Evolutionary conservation across 2,797 vertebrate genomes (phyloP), one percentile per base, ranked within the genome.

Genomic region (Hozukius guyotensis): DNA sequence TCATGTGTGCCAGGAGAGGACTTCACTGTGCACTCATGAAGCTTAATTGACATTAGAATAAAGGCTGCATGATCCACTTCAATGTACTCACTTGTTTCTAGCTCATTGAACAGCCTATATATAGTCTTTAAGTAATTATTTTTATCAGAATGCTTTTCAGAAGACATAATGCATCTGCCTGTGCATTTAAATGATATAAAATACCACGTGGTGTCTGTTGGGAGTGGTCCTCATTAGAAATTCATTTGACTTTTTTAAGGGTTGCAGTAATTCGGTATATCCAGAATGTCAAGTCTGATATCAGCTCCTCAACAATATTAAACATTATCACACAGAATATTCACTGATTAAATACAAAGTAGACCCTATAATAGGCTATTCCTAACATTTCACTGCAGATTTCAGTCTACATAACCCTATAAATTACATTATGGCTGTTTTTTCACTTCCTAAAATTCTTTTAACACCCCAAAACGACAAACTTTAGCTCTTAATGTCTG

Each of bases 141-240:
- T 56, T n/a, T 20, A 49, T 27, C 1, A 7, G 4, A n/a, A 63
- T 18, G 20, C 55, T 22, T 36, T 25, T 13, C 14, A 38, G n/a
- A 2, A 4, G 12, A 57, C 27, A 18, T 49, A 20, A 62, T 20
- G 13, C 6, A 69, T 32, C 18, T 27, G 11, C n/a, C 6, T 4
- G 2, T 34, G 22, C 11, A 49, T 10, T 25, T 6, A 8, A 16
- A 53, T 72, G 2, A 4, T 18, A 52, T 9, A 66, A 71, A 80
- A 22, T n/a, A 53, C 11, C 55, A 36, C 12, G 25, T 65, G 42
- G 6, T 61, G 24, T 34, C 36, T 38, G 36, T 49, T 20, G 75
- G 72, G 68, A 76, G 75, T 31, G 78, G 75, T 69, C 59, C 8
- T 8, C 76, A 72, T 75, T 5, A 32, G 24, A 71, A 25, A 75